phyloP scores from a whole-genome alignment of 1,140 invertebrate species.

The Drosophila pallidifrons region DNA sequence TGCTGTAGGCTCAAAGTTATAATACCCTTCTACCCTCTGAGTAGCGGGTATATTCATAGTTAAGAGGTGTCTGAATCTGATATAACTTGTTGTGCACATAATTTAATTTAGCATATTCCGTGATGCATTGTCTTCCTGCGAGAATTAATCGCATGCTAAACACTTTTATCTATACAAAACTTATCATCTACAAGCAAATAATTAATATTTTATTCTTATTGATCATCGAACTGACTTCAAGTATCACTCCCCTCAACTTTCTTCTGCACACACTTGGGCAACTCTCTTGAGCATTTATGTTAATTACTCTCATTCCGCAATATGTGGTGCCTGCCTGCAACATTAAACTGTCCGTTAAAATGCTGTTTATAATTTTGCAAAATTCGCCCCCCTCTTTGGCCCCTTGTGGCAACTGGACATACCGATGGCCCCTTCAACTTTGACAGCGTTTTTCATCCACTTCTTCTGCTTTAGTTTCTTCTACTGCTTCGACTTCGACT shows the following conservation, averaged over 20 bases:
- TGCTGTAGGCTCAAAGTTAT: too few relatives aligned
- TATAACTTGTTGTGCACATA: conserved; percentile 11
- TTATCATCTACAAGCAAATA: too few relatives aligned
- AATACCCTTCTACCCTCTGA: too few relatives aligned
- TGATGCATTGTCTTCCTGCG: conserved; percentile 15
- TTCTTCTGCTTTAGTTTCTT: conserved; percentile 9
- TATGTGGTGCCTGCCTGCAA: conserved; percentile 6
- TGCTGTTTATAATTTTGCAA: conserved; percentile 30
- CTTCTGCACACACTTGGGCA: background rate
- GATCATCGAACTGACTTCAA: too few relatives aligned
- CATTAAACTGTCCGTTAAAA: conserved; percentile 25
- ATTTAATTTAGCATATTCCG: conserved; percentile 27
- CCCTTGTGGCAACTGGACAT: conserved; percentile 14
- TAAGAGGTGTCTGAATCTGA: background rate
- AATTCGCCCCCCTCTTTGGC: conserved; percentile 1
- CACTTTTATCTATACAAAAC: conserved; percentile 6
- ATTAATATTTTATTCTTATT: too few relatives aligned
- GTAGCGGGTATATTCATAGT: too few relatives aligned
- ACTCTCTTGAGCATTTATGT: background rate
- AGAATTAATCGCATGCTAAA: background rate
- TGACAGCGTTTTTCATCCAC: conserved; percentile 43
- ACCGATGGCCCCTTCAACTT: conserved; percentile 13
- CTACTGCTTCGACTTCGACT: background rate
- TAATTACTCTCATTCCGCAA: conserved; percentile 9
- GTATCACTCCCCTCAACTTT: background rate